Conservation (phyloP, 2,797 vertebrate genomes). For the Nyctibius grandis region DNA sequence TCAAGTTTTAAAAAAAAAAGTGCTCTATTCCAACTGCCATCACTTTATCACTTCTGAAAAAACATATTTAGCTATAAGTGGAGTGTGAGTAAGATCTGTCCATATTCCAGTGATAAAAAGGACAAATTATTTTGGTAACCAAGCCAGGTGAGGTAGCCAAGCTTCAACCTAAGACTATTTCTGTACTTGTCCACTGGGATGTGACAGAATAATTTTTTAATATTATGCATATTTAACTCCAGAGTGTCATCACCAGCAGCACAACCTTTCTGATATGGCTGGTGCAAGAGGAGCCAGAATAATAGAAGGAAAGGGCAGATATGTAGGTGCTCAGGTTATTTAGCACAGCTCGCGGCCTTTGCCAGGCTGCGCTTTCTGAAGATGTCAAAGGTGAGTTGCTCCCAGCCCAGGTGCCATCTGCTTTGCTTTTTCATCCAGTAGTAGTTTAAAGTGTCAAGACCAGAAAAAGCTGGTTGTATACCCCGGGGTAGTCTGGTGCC, state of each 20-base stretch:
- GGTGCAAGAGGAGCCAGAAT: not conserved
- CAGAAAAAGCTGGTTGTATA: not conserved
- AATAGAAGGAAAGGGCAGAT: not conserved
- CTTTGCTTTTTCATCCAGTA: not conserved
- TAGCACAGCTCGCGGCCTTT: not conserved
- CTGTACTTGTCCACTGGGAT: not conserved
- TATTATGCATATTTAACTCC: not conserved
- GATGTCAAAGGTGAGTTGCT: not conserved
- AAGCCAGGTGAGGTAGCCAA: not conserved
- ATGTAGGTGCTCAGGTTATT: not conserved
- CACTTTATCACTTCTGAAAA: not conserved
- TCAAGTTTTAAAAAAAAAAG: not conserved
- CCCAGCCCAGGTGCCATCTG: not conserved
- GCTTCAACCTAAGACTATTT: not conserved
- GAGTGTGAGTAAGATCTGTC: not conserved
- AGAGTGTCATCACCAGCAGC: not conserved
- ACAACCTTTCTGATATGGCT: not conserved
- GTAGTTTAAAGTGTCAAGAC: not conserved
- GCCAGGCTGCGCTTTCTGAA: not conserved
- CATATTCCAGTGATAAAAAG: not conserved
- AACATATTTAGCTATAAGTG: not conserved
- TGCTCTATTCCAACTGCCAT: not conserved
- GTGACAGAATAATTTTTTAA: fast-evolving
- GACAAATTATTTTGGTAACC: not conserved
- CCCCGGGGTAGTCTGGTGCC: not conserved